Evolutionary conservation across 2,113 vertebrate species (phyloP), one percentile per base, ranked within the genome.

Genomic region (Poicephalus meyeri): DNA sequence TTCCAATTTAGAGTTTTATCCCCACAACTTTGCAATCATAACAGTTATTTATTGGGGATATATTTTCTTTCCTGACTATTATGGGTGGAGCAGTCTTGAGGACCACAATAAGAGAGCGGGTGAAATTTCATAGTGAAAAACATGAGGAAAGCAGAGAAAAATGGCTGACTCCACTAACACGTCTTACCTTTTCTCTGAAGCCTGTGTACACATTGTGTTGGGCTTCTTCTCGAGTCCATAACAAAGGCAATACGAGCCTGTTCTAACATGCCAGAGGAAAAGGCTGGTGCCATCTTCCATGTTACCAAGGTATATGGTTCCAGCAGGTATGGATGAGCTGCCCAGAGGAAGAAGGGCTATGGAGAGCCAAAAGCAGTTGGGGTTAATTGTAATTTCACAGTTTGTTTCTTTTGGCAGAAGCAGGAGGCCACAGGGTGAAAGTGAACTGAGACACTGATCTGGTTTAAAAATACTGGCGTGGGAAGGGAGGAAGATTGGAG

Each of bases 351-450:
- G 74, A 19, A 88, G 37, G 15, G 20, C 72, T 78, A 65, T 1
- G 1, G 24, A 52, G 20, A 91, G 42, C 47, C 52, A 47, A 55
- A 86, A 74, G 15, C 76, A 78, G 41, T 20, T 91, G 44, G 53
- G 65, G 50, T 91, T 95, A 86, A 88, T 39, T 55, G n/a, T 6
- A 73, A 50, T 80, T 93, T 86, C 88, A 86, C 26, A 68, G 60
- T 25, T 73, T 74, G 55, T 96, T 97, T 95, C 91, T 94, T 39
- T 66, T 88, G 91, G 76, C 91, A 89, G 80, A 85, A 80, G 74
- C 46, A 77, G 68, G 49, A 88, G 88, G 50, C 72, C 82, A 86
- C 16, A 18, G 71, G 41, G 58, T 60, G 68, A 95, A 77, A 77
- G 63, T 0, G 1, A 88, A 70, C 8, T 2, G 5, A 96, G 69